Percentiles rank a stretch among this genome's conserved stretches.
phyloP scores from a whole-genome alignment of 2,888 invertebrate species.

The Epinotia demarniana region DNA sequence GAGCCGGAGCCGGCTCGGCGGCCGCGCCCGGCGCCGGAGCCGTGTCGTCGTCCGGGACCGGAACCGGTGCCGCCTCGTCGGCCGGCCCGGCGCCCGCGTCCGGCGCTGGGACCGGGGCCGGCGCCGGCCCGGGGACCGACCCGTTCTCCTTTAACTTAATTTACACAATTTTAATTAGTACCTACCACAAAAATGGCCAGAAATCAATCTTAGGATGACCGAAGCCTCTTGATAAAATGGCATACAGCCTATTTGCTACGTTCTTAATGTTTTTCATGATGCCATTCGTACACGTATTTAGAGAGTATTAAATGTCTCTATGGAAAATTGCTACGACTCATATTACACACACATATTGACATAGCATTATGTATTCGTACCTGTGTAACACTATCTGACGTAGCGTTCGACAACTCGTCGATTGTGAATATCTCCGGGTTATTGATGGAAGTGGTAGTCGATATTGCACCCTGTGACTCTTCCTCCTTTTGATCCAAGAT shows the following conservation, averaged over 20 bases:
- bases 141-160: constrained; percentile 75
- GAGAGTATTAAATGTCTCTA: too few relatives aligned
- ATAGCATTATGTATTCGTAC: constrained; percentile 55
- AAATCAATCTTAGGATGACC: too few relatives aligned
- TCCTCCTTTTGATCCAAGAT: constrained; percentile 88
- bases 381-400: constrained; percentile 68
- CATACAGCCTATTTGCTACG: too few relatives aligned
- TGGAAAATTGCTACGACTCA: too few relatives aligned
- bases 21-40: constrained; percentile 52
- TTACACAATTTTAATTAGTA: neutral
- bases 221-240: too few relatives aligned
- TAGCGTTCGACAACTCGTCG: constrained; percentile 70
- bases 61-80: constrained; percentile 90
- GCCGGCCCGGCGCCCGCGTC: constrained; percentile 60
- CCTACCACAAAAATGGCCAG: neutral
- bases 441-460: constrained; percentile 64
- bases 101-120: constrained; percentile 17
- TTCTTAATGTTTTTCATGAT: too few relatives aligned
- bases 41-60: constrained; percentile 55
- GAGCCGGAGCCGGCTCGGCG: constrained; percentile 48
- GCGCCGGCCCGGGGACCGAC: constrained; percentile 50
- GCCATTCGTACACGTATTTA: too few relatives aligned
- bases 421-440: constrained; percentile 69
- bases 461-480: constrained; percentile 74
- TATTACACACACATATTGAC: too few relatives aligned